Evolutionary conservation across 2,888 invertebrate genomes (phyloP), one percentile per base, ranked within the genome.

Genomic region (Steinernema scapterisci): DNA sequence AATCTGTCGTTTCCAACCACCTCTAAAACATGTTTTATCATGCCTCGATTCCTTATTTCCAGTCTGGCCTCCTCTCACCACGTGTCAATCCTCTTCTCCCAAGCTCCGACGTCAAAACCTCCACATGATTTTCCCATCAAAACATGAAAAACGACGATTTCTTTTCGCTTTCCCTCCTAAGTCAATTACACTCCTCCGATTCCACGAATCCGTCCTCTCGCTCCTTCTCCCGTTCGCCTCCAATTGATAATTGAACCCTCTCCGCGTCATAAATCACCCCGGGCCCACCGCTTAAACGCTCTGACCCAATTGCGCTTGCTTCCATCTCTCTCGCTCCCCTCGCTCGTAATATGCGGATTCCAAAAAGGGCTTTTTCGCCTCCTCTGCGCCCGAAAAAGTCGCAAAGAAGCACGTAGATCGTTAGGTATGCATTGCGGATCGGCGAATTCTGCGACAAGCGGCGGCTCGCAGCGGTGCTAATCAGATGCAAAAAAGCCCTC

Each of bases 161-260:
- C 25, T 27, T 63, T 63, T 48, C 48, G 2, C 16, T 48, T 48
- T n/a, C 48, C 16, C 63, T 63, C 31, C 63, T n/a, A 38, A 63
- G 38, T 63, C 63, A 38, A 63, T 63, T 31, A 31, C 27, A 16
- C 25, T 63, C 25, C 16, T 25, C 54, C 54, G 25, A 19, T 38
- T 38, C 38, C 38, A 38, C 38, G 38, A 38, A 38, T 38, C 38
- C 38, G 3, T 38, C 38, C 9, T 9, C 9, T 38, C 38, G 3
- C 38, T 38, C 9, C 38, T 38, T 9, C 9, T 38, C 38, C 9
- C 38, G 38, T 9, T 38, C 9, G 38, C 5, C 13, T 19, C 63
- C 63, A 38, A 63, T 63, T 63, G 31, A 63, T 63, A 63, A 63
- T 63, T 63, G 63, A 63, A 63, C 63, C 63, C 31, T 63, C 27